Percentiles rank a stretch among this genome's conserved stretches.
Conservation (phyloP, 2,888 invertebrate species). For the Lithophane semibrunnea region DNA sequence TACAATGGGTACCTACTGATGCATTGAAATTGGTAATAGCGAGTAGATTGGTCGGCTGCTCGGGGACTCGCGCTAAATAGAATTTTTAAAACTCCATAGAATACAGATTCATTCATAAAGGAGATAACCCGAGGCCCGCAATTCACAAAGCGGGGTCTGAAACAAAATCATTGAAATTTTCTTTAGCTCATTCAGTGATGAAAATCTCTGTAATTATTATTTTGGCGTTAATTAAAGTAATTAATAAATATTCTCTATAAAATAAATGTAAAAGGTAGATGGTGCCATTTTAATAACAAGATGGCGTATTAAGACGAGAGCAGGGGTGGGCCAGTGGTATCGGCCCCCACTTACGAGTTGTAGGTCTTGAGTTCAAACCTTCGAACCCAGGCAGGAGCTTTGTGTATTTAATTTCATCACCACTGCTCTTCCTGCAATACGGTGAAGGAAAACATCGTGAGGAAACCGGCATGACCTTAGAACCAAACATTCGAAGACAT, state of each 20-base stretch:
- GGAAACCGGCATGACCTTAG: no score
- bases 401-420: no score
- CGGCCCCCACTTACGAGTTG: no score
- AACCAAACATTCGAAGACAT: no score
- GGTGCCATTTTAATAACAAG: neutral
- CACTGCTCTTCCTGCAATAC: no score
- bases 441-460: no score
- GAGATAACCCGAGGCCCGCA: slow-evolving; percentile 3
- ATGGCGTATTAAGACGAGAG: neutral
- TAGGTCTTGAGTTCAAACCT: no score
- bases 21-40: slow-evolving; percentile 28
- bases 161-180: slow-evolving; percentile 30
- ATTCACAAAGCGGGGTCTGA: slow-evolving; percentile 15
- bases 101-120: slow-evolving; percentile 52
- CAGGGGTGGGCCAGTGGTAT: no score
- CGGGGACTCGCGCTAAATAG: slow-evolving; percentile 24
- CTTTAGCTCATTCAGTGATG: slow-evolving; percentile 5
- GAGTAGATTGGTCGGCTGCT: neutral
- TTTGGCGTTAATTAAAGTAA: slow-evolving; percentile 20
- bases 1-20: slow-evolving; percentile 3
- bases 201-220: neutral
- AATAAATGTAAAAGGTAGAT: neutral
- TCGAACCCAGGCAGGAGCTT: no score
- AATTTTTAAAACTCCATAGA: slow-evolving; percentile 50
- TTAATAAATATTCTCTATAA: neutral